Evolutionary conservation across 1,140 invertebrate species (phyloP).

Genomic region (Glossosoma conforme): DNA sequence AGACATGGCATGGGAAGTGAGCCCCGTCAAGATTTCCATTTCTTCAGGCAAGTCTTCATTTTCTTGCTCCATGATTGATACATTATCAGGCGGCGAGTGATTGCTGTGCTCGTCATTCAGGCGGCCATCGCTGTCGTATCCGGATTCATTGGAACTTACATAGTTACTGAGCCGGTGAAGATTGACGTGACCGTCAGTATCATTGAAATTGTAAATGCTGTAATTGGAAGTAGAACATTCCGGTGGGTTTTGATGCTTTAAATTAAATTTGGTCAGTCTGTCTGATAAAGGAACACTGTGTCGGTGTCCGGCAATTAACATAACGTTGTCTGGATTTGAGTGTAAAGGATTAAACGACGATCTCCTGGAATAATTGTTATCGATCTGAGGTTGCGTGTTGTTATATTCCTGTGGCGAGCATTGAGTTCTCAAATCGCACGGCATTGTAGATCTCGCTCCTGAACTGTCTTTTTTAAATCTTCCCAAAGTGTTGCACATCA

Average conservation of each 20-base stretch:
- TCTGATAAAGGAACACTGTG: slow-evolving; percentile 48
- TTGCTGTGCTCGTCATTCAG: slow-evolving; percentile 52
- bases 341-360: slow-evolving; percentile 8
- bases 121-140: slow-evolving; percentile 74
- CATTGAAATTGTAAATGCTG: slow-evolving; percentile 43
- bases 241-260: slow-evolving; percentile 40
- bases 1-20: slow-evolving; percentile 10
- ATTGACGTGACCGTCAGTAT: slow-evolving; percentile 38
- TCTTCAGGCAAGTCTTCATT: slow-evolving; percentile 24
- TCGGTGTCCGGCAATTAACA: slow-evolving; percentile 15
- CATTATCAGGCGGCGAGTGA: slow-evolving; percentile 46
- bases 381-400: no score
- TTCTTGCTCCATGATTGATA: slow-evolving; percentile 29
- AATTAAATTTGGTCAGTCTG: slow-evolving; percentile 39
- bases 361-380: background rate
- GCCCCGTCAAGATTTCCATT: slow-evolving; percentile 11
- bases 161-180: slow-evolving; percentile 60
- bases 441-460: slow-evolving; percentile 42
- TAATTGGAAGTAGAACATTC: slow-evolving; percentile 45
- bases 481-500: slow-evolving; percentile 35
- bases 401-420: no score
- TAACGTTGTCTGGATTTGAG: slow-evolving; percentile 8
- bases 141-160: slow-evolving; percentile 76
- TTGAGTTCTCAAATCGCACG: slow-evolving; percentile 14
- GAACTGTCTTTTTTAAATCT: slow-evolving; percentile 40